Evolutionary conservation across 2,888 invertebrate species (phyloP).

Genomic region (Cheiracanthium punctorium): DNA sequence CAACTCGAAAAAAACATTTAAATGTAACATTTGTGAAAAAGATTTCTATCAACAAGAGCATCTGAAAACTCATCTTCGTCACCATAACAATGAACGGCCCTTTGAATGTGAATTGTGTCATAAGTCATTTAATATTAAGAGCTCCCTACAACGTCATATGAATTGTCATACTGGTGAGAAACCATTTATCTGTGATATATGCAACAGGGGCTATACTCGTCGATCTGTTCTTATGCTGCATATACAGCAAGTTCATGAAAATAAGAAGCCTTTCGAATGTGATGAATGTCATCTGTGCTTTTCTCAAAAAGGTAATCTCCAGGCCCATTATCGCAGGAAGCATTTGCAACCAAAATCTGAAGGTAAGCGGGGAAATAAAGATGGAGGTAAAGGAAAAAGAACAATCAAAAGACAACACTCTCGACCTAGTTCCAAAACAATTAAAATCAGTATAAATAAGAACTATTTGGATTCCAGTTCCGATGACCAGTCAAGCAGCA

Average conservation of each 20-base stretch:
- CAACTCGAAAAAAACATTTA: slow-evolving; percentile 62
- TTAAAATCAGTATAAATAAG: slow-evolving; percentile 31
- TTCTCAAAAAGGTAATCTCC: slow-evolving; percentile 65
- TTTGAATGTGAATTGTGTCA: slow-evolving; percentile 56
- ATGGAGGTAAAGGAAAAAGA: slow-evolving; percentile 3
- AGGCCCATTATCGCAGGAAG: slow-evolving; percentile 57
- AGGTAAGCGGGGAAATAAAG: slow-evolving; percentile 13
- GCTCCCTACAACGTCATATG: slow-evolving; percentile 62
- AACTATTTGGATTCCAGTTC: slow-evolving; percentile 13
- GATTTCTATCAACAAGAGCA: slow-evolving; percentile 52
- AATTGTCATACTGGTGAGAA: slow-evolving; percentile 63
- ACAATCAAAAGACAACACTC: slow-evolving; percentile 25
- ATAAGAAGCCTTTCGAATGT: slow-evolving; percentile 62
- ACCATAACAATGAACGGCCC: slow-evolving; percentile 61
- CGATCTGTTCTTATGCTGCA: slow-evolving; percentile 61
- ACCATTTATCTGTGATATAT: slow-evolving; percentile 63
- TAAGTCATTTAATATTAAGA: slow-evolving; percentile 62
- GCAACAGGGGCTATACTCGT: slow-evolving; percentile 60
- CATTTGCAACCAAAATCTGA: slow-evolving; percentile 51
- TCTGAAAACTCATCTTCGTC: slow-evolving; percentile 53
- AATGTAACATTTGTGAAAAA: slow-evolving; percentile 74
- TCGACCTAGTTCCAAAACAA: slow-evolving; percentile 8
- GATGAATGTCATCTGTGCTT: slow-evolving; percentile 58
- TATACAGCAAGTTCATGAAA: slow-evolving; percentile 65
- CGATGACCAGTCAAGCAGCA: slow-evolving; percentile 36